These are phyloP conservation scores for Cryptocephalus moraei DNA, from an alignment of 2,888 invertebrate species.

Conservation along the genomic window DNA sequence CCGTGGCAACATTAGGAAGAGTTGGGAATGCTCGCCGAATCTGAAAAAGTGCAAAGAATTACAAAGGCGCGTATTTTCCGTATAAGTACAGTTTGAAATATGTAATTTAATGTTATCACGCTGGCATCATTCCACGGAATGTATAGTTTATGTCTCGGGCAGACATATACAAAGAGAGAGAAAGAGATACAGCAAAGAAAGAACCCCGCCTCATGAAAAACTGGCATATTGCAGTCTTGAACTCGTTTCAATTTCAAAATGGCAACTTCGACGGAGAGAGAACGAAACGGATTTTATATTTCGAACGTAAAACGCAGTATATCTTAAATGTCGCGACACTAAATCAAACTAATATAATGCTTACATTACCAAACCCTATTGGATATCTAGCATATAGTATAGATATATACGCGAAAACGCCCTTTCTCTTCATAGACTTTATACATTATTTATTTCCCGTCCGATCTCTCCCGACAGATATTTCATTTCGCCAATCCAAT, in stretches of 20 bases:
- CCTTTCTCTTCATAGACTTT: conserved; percentile 4
- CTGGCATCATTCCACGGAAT: conserved; percentile 28
- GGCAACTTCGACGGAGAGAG: conserved; percentile 24
- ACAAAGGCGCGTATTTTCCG: background rate
- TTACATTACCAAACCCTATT: conserved; percentile 27
- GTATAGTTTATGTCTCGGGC: conserved; percentile 25
- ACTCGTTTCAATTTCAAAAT: conserved; percentile 31
- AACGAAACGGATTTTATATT: conserved; percentile 23
- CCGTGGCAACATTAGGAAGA: too few species aligned
- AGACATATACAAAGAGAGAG: conserved; percentile 22
- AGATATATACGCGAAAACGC: conserved; percentile 9
- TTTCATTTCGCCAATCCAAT: background rate
- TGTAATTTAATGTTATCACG: conserved; percentile 23
- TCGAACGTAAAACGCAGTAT: conserved; percentile 19
- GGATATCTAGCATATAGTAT: conserved; percentile 7
- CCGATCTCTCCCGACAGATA: background rate
- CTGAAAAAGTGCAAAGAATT: too few species aligned
- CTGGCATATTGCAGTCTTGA: conserved; percentile 27
- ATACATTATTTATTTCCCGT: background rate
- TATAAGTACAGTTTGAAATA: conserved; percentile 11
- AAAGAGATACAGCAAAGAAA: conserved; percentile 1
- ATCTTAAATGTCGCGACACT: conserved; percentile 22
- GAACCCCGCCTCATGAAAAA: conserved; percentile 28
- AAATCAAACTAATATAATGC: conserved; percentile 30
- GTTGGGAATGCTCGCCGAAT: too few species aligned